These are phyloP conservation scores for Platycnemis pennipes DNA, from an alignment of 2,888 invertebrate species.

Conservation along the genomic window DNA sequence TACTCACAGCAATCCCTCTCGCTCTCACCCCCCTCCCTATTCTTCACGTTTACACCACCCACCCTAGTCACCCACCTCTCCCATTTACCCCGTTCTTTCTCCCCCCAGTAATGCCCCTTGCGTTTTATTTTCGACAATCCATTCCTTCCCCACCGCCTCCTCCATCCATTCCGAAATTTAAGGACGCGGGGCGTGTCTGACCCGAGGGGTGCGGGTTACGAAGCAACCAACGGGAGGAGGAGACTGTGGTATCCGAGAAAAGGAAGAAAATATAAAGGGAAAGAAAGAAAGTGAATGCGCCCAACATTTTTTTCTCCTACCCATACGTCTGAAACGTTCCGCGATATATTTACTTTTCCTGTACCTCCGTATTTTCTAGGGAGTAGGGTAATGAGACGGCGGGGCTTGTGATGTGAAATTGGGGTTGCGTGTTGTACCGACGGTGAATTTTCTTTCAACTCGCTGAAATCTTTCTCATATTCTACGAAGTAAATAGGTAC, in stretches of 20 bases:
- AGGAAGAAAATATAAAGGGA: not conserved
- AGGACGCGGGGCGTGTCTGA: not conserved
- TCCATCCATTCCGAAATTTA: too few relatives aligned
- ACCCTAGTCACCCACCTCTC: too few relatives aligned
- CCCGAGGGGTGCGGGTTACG: too few relatives aligned
- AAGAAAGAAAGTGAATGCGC: not conserved
- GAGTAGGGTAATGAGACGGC: not conserved
- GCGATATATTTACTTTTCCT: not conserved
- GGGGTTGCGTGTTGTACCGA: too few relatives aligned
- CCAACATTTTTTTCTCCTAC: not conserved
- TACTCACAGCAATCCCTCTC: not conserved
- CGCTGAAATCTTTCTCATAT: too few relatives aligned
- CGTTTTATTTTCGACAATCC: constrained; percentile 2
- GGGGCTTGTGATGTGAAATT: not conserved
- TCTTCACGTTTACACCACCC: too few relatives aligned
- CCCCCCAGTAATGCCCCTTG: not conserved
- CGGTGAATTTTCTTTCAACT: too few relatives aligned
- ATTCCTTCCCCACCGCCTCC: too few relatives aligned
- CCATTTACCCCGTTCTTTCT: not conserved
- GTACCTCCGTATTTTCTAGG: not conserved
- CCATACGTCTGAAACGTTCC: not conserved
- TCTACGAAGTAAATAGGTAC: too few relatives aligned
- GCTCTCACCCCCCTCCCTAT: too few relatives aligned
- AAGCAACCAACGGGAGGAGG: too few relatives aligned
- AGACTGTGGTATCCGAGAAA: not conserved